Evolutionary conservation across 1,140 invertebrate genomes (phyloP).

Genomic region (Galleria mellonella): DNA sequence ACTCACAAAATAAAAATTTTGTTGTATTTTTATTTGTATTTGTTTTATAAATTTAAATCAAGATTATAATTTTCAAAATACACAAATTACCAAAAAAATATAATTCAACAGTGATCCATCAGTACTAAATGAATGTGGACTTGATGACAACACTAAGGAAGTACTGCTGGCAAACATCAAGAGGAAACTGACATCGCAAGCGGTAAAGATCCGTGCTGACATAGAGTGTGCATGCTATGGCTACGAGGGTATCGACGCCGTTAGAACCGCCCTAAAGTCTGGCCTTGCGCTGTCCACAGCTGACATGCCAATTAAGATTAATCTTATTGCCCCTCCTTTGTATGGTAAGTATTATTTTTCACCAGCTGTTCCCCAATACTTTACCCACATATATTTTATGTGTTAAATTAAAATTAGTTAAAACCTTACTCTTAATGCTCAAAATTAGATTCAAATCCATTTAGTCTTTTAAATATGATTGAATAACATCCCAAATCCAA

Average conservation of each 20-base stretch:
- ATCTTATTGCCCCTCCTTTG: slow-evolving; percentile 97
- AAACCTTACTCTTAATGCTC: no score
- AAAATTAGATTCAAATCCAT: no score
- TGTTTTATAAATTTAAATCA: no score
- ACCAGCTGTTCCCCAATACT: background rate
- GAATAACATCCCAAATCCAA: no score
- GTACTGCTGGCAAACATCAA: slow-evolving; percentile 96
- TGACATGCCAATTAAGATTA: slow-evolving; percentile 98
- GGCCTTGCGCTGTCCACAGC: slow-evolving; percentile 95
- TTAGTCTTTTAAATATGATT: no score
- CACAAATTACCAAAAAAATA: no score
- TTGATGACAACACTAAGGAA: slow-evolving; percentile 94
- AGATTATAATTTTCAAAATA: background rate
- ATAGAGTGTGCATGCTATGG: slow-evolving; percentile 99
- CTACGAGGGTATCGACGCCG: slow-evolving; percentile 99
- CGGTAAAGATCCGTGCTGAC: slow-evolving; percentile 98
- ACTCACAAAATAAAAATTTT: no score
- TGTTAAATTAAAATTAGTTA: no score
- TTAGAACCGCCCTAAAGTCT: slow-evolving; percentile 93
- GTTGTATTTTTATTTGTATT: no score
- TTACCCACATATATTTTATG: background rate
- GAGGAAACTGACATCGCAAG: slow-evolving; percentile 96
- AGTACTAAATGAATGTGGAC: slow-evolving; percentile 96
- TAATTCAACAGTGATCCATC: slow-evolving; percentile 87
- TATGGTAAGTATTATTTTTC: slow-evolving; percentile 80